Conservation (phyloP, 1,140 invertebrate genomes). For the Delia radicum region DNA sequence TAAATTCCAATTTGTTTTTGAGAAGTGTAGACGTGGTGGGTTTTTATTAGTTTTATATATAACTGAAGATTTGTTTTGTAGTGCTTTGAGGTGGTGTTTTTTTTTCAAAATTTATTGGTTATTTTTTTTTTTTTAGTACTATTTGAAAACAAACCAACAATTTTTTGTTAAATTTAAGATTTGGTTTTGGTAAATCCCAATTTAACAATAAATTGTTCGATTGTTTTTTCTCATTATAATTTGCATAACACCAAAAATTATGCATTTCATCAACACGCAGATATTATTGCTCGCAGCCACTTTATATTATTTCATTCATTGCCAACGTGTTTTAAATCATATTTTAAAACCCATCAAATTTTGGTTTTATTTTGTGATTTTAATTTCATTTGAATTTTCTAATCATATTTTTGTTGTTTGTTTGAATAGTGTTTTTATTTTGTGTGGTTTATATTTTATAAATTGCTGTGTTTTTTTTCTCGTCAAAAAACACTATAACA, state of each 20-base stretch:
- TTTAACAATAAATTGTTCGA: slow-evolving; percentile 49
- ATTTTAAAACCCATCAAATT: no score
- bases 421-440: neutral
- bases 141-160: neutral
- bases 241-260: slow-evolving; percentile 53
- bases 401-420: neutral
- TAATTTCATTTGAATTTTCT: no score
- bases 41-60: no score
- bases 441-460: neutral
- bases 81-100: neutral
- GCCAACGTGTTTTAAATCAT: neutral
- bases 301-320: slow-evolving; percentile 30
- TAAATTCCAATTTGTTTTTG: no score
- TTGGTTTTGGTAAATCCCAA: neutral
- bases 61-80: neutral
- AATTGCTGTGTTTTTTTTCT: neutral
- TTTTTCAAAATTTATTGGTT: no score
- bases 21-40: neutral
- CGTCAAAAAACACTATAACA: neutral
- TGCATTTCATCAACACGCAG: slow-evolving; percentile 55
- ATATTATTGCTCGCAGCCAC: slow-evolving; percentile 57
- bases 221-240: slow-evolving; percentile 30
- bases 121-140: neutral
- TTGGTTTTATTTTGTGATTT: no score
- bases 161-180: slow-evolving; percentile 14